Conservation (phyloP, 2,888 invertebrate genomes). For the Patella pellucida region DNA sequence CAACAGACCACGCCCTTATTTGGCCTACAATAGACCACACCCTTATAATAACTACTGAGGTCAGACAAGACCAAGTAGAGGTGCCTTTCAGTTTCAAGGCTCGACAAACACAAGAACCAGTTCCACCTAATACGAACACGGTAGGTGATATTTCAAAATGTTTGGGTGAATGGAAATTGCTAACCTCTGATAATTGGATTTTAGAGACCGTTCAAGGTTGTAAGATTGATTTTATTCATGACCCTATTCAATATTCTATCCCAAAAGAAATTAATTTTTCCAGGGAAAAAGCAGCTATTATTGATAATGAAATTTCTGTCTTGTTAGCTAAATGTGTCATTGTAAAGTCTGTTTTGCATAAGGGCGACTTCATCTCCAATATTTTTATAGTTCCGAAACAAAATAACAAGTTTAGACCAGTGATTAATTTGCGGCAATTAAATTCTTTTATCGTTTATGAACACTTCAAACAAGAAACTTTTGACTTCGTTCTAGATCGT, state of each 20-base stretch:
- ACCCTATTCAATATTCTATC: background rate
- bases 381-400: constrained; percentile 13
- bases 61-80: too few species aligned
- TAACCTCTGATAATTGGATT: background rate
- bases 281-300: background rate
- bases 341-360: too few species aligned
- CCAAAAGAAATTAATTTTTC: background rate
- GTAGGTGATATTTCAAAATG: too few species aligned
- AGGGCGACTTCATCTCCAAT: background rate
- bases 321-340: background rate
- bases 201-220: too few species aligned
- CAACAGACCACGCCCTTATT: too few species aligned
- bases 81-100: too few species aligned
- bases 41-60: too few species aligned
- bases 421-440: constrained; percentile 18
- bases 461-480: constrained; percentile 20
- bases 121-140: too few species aligned
- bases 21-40: too few species aligned
- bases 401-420: constrained; percentile 9
- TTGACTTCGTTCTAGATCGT: constrained; percentile 8
- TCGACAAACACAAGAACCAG: too few species aligned
- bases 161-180: background rate
- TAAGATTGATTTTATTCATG: background rate
- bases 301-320: background rate
- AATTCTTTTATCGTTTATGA: constrained; percentile 11